A percentile compares a stretch with the other conserved stretches of the same genome.
Conservation (phyloP, 2,113 vertebrate genomes). For the Sturnus vulgaris region DNA sequence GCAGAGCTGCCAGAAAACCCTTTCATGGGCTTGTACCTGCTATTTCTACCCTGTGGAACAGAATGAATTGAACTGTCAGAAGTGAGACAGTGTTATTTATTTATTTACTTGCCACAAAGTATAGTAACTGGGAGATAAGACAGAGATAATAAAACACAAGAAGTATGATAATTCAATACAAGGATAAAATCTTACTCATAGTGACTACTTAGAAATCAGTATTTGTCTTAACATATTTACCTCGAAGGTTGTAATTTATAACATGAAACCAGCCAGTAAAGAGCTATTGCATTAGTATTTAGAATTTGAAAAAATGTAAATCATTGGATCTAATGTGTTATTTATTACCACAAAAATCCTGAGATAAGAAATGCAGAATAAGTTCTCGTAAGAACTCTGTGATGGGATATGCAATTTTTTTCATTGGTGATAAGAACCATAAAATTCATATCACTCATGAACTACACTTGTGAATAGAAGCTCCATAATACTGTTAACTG, state of each 20-base stretch:
- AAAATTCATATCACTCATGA: background rate
- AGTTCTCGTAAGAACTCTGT: background rate
- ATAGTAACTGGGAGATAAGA: background rate
- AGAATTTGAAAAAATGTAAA: slow-evolving; percentile 39
- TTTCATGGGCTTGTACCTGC: background rate
- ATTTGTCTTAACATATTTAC: slow-evolving; percentile 3
- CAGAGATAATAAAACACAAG: background rate
- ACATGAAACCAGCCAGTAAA: background rate
- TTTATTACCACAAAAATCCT: slow-evolving; percentile 11
- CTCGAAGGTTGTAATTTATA: background rate
- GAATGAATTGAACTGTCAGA: background rate
- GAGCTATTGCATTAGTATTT: slow-evolving; percentile 18
- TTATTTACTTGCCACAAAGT: background rate
- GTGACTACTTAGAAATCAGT: slow-evolving; percentile 13
- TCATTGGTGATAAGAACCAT: slow-evolving; percentile 10
- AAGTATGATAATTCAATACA: background rate
- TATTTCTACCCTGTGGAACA: background rate
- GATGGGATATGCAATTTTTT: slow-evolving; percentile 39
- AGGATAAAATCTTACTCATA: slow-evolving; percentile 1
- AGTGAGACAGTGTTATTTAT: background rate
- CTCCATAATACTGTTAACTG: background rate
- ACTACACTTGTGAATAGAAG: background rate
- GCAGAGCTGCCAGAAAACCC: background rate
- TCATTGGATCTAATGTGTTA: background rate
- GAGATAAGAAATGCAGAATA: slow-evolving; percentile 32